These are phyloP conservation scores for Sarcophaga peregrina DNA, from an alignment of 1,140 invertebrate species.

Conservation along the genomic window DNA sequence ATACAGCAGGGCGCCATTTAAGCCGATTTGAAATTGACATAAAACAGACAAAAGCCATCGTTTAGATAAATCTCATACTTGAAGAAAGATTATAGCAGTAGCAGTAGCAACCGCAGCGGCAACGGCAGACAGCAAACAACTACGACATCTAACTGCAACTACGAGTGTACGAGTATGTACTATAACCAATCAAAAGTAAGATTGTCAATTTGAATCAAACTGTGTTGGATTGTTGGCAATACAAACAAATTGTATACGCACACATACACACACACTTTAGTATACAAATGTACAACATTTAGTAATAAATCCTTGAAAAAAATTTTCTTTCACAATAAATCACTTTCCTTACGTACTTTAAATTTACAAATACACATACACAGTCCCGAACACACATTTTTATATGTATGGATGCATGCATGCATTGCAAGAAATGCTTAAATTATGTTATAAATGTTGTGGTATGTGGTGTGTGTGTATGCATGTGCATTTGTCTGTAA, in stretches of 20 bases:
- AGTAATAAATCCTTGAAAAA: conserved; percentile 9
- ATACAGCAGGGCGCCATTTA: conserved; percentile 21
- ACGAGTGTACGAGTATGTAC: too few species aligned
- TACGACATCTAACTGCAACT: background rate
- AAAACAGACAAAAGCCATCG: conserved; percentile 26
- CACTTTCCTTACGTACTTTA: background rate
- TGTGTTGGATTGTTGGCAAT: background rate
- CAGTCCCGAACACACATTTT: background rate
- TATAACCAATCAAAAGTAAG: conserved; percentile 8
- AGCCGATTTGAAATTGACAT: conserved; percentile 24
- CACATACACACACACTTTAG: too few species aligned
- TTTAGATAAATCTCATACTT: conserved; percentile 15
- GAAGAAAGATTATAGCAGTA: background rate
- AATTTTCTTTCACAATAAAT: conserved; percentile 12
- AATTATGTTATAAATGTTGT: background rate
- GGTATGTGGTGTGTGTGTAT: background rate
- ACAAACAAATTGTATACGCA: too few species aligned
- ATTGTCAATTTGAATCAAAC: conserved; percentile 18
- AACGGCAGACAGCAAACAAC: background rate
- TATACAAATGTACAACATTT: background rate
- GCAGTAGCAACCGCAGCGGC: background rate
- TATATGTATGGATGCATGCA: background rate
- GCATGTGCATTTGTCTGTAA: background rate
- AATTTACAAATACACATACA: background rate
- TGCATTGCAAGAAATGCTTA: background rate